A percentile compares a stretch with the other conserved stretches of the same genome.
phyloP scores from a whole-genome alignment of 2,113 vertebrate species.

The Muscicapa adusta region DNA sequence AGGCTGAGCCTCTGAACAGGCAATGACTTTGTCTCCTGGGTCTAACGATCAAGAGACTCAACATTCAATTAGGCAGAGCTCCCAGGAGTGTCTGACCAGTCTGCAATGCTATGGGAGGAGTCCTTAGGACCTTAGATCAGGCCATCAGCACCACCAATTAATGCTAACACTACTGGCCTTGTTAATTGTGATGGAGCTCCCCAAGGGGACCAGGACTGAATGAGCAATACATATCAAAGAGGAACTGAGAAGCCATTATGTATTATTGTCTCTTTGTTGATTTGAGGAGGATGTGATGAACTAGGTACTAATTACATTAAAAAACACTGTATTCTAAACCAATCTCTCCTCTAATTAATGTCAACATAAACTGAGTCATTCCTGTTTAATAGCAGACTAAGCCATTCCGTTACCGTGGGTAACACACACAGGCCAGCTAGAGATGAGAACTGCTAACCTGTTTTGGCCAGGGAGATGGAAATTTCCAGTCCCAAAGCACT shows the following conservation, averaged over 20 bases:
- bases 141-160: slow-evolving; percentile 24
- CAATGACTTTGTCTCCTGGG: not conserved
- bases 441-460: not conserved
- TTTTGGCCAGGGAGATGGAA: not conserved
- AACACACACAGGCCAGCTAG: rapidly evolving
- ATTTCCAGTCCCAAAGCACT: not conserved
- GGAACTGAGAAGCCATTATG: slow-evolving; percentile 19
- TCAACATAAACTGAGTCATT: not conserved
- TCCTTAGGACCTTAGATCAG: slow-evolving; percentile 41
- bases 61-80: slow-evolving; percentile 21
- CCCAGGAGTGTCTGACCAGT: slow-evolving; percentile 16
- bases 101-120: not conserved
- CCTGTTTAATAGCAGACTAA: not conserved
- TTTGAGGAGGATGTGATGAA: slow-evolving; percentile 25
- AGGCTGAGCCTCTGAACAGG: not conserved
- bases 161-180: not conserved
- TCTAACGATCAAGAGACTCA: not conserved
- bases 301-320: slow-evolving; percentile 52
- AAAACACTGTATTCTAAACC: slow-evolving; percentile 10
- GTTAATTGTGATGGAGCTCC: slow-evolving; percentile 23
- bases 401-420: not conserved
- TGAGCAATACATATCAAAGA: slow-evolving; percentile 38
- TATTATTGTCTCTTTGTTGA: slow-evolving; percentile 39
- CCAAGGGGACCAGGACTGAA: slow-evolving; percentile 20
- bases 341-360: slow-evolving; percentile 17